A percentile compares a stretch with the other conserved stretches of the same genome.
These are phyloP conservation scores for Akabosia matsudoensis DNA, from an alignment of 1,140 invertebrate species.

Conservation along the genomic window DNA sequence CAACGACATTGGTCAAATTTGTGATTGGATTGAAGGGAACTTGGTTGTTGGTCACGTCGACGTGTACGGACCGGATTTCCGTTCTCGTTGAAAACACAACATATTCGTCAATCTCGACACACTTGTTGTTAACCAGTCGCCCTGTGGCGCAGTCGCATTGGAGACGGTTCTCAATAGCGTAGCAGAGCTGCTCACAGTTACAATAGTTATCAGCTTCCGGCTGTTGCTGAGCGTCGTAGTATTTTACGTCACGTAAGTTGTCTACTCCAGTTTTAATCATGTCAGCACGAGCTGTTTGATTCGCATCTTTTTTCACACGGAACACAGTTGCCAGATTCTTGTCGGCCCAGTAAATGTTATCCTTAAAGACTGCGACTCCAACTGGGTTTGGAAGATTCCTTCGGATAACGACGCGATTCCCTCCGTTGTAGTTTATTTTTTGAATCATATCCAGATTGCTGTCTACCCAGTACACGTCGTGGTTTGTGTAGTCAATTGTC, in stretches of 20 bases:
- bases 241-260: constrained; percentile 80
- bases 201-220: constrained; percentile 60
- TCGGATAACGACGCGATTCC: constrained; percentile 75
- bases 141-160: constrained; percentile 90
- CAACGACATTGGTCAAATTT: constrained; percentile 94
- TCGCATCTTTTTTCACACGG: constrained; percentile 51
- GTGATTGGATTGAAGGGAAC: constrained; percentile 80
- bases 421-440: constrained; percentile 75
- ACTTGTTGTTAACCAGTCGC: constrained; percentile 62
- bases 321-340: constrained; percentile 85
- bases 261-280: constrained; percentile 78
- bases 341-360: constrained; percentile 93
- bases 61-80: constrained; percentile 79
- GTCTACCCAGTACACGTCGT: constrained; percentile 98
- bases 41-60: constrained; percentile 75
- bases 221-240: constrained; percentile 83
- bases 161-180: constrained; percentile 63
- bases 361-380: constrained; percentile 77
- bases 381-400: constrained; percentile 90
- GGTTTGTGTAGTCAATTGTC: constrained; percentile 87
- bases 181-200: constrained; percentile 87
- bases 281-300: constrained; percentile 52
- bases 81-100: constrained; percentile 86
- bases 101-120: constrained; percentile 79
- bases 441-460: constrained; percentile 89